phyloP scores from a whole-genome alignment of 2,888 invertebrate genomes.

The Hecatera dysodea region DNA sequence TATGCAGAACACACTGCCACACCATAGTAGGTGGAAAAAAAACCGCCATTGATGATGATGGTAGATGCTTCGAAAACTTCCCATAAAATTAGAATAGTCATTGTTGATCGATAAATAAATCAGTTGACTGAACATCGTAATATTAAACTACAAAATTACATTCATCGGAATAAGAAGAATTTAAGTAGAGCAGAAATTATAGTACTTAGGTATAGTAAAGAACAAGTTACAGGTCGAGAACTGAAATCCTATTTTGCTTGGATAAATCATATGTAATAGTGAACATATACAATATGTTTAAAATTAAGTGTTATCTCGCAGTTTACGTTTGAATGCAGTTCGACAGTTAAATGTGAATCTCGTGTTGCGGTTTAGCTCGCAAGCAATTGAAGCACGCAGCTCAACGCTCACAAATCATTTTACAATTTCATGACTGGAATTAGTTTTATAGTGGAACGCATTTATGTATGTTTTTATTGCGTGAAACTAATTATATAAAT shows the following conservation, averaged over 20 bases:
- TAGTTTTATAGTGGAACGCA: slow-evolving; percentile 25
- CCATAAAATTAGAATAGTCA: not conserved
- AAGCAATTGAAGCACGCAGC: slow-evolving; percentile 49
- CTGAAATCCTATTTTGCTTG: not conserved
- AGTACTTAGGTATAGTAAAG: not conserved
- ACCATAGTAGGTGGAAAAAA: too few relatives aligned
- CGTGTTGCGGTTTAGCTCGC: slow-evolving; percentile 68
- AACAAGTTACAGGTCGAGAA: not conserved
- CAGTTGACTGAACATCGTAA: not conserved
- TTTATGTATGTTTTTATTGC: not conserved
- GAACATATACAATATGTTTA: not conserved
- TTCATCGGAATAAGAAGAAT: not conserved
- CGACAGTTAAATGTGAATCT: slow-evolving; percentile 72
- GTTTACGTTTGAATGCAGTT: slow-evolving; percentile 61
- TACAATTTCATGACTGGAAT: slow-evolving; percentile 28
- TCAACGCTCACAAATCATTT: slow-evolving; percentile 17
- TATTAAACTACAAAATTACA: not conserved
- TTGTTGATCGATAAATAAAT: not conserved
- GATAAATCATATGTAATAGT: not conserved
- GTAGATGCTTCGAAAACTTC: not conserved
- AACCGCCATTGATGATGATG: not conserved
- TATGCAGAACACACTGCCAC: too few relatives aligned
- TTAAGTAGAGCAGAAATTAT: not conserved
- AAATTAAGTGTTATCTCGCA: slow-evolving; percentile 27
- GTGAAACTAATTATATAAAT: not conserved